phyloP scores from a whole-genome alignment of 2,113 vertebrate genomes.

The Gorsachius goisagi region DNA sequence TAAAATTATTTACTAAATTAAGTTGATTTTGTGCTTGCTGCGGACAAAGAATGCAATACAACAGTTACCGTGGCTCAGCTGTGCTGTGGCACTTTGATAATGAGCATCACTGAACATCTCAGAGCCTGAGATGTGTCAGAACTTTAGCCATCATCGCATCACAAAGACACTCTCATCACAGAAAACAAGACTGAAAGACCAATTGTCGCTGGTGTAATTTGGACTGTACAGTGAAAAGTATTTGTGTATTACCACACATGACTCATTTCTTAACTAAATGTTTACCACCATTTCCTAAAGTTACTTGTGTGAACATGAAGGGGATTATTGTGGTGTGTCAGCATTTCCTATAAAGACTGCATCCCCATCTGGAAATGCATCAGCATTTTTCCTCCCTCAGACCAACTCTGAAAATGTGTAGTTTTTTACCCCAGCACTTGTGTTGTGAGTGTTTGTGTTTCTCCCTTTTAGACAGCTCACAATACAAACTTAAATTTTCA shows the following conservation, averaged over 20 bases:
- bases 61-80: not conserved
- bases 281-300: not conserved
- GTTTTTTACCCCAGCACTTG: not conserved
- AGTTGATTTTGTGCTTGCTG: not conserved
- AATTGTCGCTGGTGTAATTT: not conserved
- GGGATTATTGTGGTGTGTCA: not conserved
- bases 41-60: not conserved
- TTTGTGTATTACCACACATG: not conserved
- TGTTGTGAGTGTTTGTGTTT: not conserved
- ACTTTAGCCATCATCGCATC: rapidly evolving
- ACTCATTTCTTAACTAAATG: not conserved
- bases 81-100: not conserved
- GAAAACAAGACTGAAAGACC: not conserved
- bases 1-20: not conserved
- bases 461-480: not conserved
- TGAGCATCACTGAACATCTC: not conserved
- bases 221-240: not conserved
- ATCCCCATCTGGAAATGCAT: not conserved
- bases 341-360: not conserved
- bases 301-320: not conserved
- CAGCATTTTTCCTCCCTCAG: not conserved
- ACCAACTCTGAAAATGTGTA: not conserved
- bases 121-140: not conserved
- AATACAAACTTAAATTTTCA: not conserved
- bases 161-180: not conserved